A percentile compares a stretch with the other conserved stretches of the same genome.
phyloP scores from a whole-genome alignment of 2,888 invertebrate genomes.

The Acronicta psi region DNA sequence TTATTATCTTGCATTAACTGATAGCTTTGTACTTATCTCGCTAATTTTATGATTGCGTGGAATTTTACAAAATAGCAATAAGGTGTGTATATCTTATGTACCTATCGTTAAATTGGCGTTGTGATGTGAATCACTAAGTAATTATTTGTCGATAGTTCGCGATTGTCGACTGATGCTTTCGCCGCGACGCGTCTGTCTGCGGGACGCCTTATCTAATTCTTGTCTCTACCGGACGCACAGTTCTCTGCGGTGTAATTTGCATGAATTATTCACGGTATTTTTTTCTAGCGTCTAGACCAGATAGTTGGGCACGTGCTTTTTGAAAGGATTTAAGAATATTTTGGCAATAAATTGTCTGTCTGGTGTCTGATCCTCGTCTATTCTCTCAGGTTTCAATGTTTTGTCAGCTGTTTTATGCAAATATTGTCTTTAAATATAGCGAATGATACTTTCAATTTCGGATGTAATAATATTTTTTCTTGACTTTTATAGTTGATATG shows the following conservation, averaged over 20 bases:
- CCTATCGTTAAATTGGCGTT: background rate
- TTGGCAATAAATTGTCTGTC: slow-evolving; percentile 1
- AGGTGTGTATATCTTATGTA: slow-evolving; percentile 3
- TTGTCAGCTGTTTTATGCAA: slow-evolving; percentile 31
- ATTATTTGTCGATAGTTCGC: slow-evolving; percentile 1
- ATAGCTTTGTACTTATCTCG: slow-evolving; percentile 41
- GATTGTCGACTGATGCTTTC: background rate
- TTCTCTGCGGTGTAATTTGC: slow-evolving; percentile 56
- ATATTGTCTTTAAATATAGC: slow-evolving; percentile 23
- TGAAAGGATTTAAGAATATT: slow-evolving; percentile 20
- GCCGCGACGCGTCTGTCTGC: slow-evolving; percentile 19
- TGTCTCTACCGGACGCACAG: slow-evolving; percentile 38
- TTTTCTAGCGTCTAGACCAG: slow-evolving; percentile 32
- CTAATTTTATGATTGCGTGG: slow-evolving; percentile 29
- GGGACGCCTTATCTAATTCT: slow-evolving; percentile 35
- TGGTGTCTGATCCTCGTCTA: background rate
- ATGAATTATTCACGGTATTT: slow-evolving; percentile 59
- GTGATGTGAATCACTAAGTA: slow-evolving; percentile 14
- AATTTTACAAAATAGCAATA: slow-evolving; percentile 21
- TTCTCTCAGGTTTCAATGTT: slow-evolving; percentile 18
- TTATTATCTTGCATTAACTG: slow-evolving; percentile 39
- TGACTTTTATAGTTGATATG: slow-evolving; percentile 1
- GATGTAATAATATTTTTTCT: slow-evolving; percentile 4
- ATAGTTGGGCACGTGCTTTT: slow-evolving; percentile 39
- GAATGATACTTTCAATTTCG: slow-evolving; percentile 15